These are phyloP conservation scores for Heloderma charlesbogerti DNA, from an alignment of 2,113 vertebrate species.

Conservation along the genomic window DNA sequence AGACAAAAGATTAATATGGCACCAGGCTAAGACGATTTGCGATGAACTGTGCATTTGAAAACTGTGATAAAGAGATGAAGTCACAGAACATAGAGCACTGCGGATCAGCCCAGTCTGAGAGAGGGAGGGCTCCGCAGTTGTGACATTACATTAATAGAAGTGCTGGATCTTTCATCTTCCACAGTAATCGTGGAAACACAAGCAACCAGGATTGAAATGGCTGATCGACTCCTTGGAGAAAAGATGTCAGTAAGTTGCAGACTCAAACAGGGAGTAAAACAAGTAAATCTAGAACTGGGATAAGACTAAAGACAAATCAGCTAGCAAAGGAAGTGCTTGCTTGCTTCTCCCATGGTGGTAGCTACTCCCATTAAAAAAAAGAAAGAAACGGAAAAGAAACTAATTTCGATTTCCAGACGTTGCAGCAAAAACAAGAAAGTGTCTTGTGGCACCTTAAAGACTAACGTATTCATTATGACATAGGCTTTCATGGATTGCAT, in stretches of 20 bases:
- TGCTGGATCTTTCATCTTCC: not conserved
- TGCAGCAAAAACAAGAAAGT: not conserved
- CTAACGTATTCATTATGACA: not conserved
- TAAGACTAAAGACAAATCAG: not conserved
- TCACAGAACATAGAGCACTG: not conserved
- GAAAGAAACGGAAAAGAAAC: no score
- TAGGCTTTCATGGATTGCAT: not conserved
- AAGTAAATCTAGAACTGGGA: not conserved
- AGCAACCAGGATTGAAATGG: not conserved
- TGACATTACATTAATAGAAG: not conserved
- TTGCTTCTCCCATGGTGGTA: not conserved
- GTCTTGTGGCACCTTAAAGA: not conserved
- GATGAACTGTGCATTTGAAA: not conserved
- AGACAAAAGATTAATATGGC: not conserved
- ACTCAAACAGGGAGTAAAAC: not conserved
- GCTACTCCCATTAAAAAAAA: not conserved
- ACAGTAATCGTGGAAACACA: not conserved
- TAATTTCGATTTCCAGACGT: not conserved
- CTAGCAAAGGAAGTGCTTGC: not conserved
- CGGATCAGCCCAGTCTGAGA: not conserved
- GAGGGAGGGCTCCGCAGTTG: not conserved
- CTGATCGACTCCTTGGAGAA: not conserved
- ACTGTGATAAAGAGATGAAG: conserved; percentile 1
- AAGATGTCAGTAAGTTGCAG: not conserved
- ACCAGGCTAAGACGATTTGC: not conserved